Conservation (phyloP, 2,888 invertebrate genomes). For the Troides aeacus region DNA sequence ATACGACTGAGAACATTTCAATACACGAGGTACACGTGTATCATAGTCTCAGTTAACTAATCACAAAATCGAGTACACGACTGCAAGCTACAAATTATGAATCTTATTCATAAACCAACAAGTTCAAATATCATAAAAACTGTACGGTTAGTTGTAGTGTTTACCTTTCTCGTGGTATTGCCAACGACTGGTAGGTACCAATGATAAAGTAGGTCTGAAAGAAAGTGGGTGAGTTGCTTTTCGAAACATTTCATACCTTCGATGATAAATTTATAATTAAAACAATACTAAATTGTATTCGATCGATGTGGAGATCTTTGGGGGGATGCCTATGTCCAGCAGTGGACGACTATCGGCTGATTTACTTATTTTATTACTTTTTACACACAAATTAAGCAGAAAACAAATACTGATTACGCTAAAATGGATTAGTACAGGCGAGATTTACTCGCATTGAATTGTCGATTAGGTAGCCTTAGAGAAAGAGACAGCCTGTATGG, state of each 20-base stretch:
- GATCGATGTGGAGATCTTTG: too few species aligned
- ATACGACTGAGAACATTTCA: too few species aligned
- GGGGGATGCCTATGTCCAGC: too few species aligned
- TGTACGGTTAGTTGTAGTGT: conserved; percentile 36
- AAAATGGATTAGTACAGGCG: too few species aligned
- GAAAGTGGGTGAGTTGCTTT: conserved; percentile 58
- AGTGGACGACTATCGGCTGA: too few species aligned
- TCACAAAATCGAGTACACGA: conserved; percentile 16
- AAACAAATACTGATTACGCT: too few species aligned
- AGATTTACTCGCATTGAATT: too few species aligned
- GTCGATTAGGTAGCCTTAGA: too few species aligned
- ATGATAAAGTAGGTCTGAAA: conserved; percentile 45
- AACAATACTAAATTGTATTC: neutral
- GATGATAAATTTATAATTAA: neutral
- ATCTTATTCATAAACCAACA: conserved; percentile 32
- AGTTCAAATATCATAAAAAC: conserved; percentile 17
- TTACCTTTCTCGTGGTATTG: conserved; percentile 58
- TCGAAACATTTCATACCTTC: conserved; percentile 37
- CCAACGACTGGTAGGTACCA: conserved; percentile 55
- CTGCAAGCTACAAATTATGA: conserved; percentile 7
- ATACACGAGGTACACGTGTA: neutral
- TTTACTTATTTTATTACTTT: neutral
- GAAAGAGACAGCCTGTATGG: too few species aligned
- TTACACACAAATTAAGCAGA: too few species aligned
- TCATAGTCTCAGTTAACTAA: conserved; percentile 7